Percentiles rank a stretch among this genome's conserved stretches.
Evolutionary conservation across 2,888 invertebrate genomes (phyloP).

Genomic region (Drosophila bunnanda): DNA sequence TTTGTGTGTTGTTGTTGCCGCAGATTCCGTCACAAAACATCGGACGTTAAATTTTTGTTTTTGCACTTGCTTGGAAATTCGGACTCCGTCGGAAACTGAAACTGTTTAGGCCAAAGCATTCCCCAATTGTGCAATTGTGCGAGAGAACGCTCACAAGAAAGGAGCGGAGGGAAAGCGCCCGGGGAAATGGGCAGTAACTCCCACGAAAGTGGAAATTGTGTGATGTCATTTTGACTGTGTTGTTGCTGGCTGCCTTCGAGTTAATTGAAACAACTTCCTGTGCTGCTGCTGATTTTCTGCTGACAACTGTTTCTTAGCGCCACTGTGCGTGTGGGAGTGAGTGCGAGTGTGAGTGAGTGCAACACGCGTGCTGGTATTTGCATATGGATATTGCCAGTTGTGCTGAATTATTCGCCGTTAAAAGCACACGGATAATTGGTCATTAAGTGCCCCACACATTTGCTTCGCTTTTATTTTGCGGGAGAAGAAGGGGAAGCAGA

Average conservation of each 20-base stretch:
- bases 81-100: conserved; percentile 8
- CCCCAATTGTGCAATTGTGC: conserved; percentile 69
- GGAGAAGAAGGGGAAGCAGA: conserved; percentile 45
- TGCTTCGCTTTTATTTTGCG: conserved; percentile 25
- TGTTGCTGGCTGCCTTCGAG: conserved; percentile 48
- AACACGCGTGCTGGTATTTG: conserved; percentile 31
- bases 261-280: conserved; percentile 75
- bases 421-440: conserved; percentile 38
- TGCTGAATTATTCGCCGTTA: conserved; percentile 36
- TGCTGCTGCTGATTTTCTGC: conserved; percentile 40
- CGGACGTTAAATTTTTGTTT: conserved; percentile 64
- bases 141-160: conserved; percentile 55
- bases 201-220: conserved; percentile 41
- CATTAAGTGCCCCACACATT: conserved; percentile 31
- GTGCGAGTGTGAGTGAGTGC: conserved; percentile 31
- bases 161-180: background rate
- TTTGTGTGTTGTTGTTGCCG: conserved; percentile 17
- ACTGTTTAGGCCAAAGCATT: conserved; percentile 24
- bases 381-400: conserved; percentile 19
- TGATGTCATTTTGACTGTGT: conserved; percentile 43
- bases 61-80: conserved; percentile 65
- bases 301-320: conserved; percentile 41
- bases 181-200: conserved; percentile 34
- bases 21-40: conserved; percentile 70
- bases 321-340: conserved; percentile 38